These are phyloP conservation scores for Allacma fusca DNA, from an alignment of 2,888 invertebrate species.

Conservation along the genomic window DNA sequence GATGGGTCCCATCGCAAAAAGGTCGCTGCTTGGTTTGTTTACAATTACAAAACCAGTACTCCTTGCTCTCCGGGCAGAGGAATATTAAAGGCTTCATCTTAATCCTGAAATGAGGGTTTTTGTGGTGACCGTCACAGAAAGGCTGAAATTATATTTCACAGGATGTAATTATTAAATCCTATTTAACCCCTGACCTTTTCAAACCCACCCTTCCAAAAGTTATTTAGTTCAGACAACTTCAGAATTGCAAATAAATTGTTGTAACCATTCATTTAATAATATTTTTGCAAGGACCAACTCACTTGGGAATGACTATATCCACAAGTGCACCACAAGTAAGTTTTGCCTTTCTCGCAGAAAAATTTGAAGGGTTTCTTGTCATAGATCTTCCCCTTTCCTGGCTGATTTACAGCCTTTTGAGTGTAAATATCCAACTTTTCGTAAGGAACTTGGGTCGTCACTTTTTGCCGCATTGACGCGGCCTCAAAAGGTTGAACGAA, in stretches of 20 bases:
- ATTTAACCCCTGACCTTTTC: too few relatives aligned
- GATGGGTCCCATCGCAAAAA: slow-evolving; percentile 96
- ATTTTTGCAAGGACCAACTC: too few relatives aligned
- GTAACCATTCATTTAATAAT: too few relatives aligned
- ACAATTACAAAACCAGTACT: slow-evolving; percentile 98
- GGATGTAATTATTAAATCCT: too few relatives aligned
- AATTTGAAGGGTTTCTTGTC: slow-evolving; percentile 90
- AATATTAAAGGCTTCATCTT: slow-evolving; percentile 82
- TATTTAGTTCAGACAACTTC: too few relatives aligned
- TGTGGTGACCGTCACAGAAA: slow-evolving; percentile 93
- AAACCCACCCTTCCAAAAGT: too few relatives aligned
- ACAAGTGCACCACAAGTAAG: slow-evolving; percentile 90
- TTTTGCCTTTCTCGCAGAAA: slow-evolving; percentile 74
- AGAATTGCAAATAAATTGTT: too few relatives aligned
- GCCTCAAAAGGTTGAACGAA: too few relatives aligned
- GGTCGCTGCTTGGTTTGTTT: slow-evolving; percentile 93
- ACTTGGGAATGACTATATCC: slow-evolving; percentile 86
- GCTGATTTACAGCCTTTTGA: slow-evolving; percentile 65
- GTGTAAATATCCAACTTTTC: slow-evolving; percentile 24
- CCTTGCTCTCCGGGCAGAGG: slow-evolving; percentile 83
- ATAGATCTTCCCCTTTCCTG: slow-evolving; percentile 78
- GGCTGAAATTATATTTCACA: slow-evolving; percentile 70
- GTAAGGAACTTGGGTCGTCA: slow-evolving; percentile 41
- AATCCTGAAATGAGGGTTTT: slow-evolving; percentile 76
- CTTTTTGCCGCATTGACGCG: not conserved